These are phyloP conservation scores for Orbicella faveolata DNA, from an alignment of 64 coral and sea anemone genomes.

Conservation along the genomic window DNA sequence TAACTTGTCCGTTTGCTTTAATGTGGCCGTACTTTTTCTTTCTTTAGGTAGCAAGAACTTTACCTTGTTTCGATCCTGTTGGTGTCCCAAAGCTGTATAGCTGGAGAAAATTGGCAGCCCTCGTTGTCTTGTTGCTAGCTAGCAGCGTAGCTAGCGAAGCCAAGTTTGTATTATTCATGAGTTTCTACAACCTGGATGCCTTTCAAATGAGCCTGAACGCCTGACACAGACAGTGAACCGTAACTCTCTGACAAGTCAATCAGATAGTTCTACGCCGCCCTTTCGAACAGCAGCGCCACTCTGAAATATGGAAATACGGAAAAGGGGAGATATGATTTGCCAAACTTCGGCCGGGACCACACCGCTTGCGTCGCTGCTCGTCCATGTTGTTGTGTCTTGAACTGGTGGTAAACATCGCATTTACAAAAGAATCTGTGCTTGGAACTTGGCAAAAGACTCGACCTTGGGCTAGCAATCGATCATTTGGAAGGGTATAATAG, in stretches of 20 bases:
- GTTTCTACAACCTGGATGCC: not conserved
- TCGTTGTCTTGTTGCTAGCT: not conserved
- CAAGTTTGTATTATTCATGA: constrained; percentile 38
- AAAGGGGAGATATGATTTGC: not conserved
- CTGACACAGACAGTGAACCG: constrained; percentile 31
- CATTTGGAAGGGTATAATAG: not conserved
- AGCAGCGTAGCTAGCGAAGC: not conserved
- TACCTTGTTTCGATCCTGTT: not conserved
- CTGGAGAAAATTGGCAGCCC: not conserved
- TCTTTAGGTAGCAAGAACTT: not conserved
- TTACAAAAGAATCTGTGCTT: not conserved
- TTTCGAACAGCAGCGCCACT: not conserved
- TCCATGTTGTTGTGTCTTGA: not conserved
- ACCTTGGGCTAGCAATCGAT: not conserved
- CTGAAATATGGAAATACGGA: not conserved
- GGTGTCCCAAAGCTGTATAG: not conserved
- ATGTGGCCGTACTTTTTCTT: not conserved
- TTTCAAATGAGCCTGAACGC: constrained; percentile 23
- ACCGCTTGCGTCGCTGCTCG: not conserved
- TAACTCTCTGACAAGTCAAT: constrained; percentile 29
- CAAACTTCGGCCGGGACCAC: not conserved
- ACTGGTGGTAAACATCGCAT: not conserved
- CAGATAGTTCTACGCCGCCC: not conserved
- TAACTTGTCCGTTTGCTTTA: not conserved
- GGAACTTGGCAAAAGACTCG: not conserved